Evolutionary conservation across 2,113 vertebrate species (phyloP).

Genomic region (Neodon shergylaensis): DNA sequence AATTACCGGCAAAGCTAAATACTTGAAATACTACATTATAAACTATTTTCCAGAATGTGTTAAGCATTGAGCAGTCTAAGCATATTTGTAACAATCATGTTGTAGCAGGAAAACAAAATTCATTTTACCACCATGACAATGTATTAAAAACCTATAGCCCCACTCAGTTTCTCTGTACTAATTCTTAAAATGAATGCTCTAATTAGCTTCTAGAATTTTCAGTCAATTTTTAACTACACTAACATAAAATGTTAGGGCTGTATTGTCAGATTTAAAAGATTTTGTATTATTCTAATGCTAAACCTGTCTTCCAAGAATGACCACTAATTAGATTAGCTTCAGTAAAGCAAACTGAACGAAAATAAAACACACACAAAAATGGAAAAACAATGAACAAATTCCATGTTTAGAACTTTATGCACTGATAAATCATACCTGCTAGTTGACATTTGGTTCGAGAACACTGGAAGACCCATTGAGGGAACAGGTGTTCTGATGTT

Average conservation of each 20-base stretch:
- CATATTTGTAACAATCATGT: neutral
- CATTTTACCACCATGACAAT: neutral
- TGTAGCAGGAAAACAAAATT: neutral
- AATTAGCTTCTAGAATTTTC: neutral
- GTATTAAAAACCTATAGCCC: neutral
- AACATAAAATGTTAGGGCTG: neutral
- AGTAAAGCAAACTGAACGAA: constrained; percentile 1
- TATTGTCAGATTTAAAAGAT: constrained; percentile 40
- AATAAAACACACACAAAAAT: constrained; percentile 5
- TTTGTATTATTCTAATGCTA: neutral
- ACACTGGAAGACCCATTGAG: constrained; percentile 68
- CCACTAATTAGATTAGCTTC: constrained; percentile 31
- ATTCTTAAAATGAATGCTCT: neutral
- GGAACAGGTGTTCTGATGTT: constrained; percentile 65
- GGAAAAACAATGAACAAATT: constrained; percentile 35
- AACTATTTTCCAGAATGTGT: neutral
- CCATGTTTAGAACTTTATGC: constrained; percentile 39
- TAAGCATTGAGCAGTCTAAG: neutral
- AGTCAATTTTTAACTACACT: constrained; percentile 11
- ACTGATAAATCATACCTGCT: constrained; percentile 62
- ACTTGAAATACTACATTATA: neutral
- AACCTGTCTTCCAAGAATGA: neutral
- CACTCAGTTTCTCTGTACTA: neutral
- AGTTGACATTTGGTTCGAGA: constrained; percentile 77
- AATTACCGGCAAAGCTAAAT: neutral